Percentiles rank a stretch among this genome's conserved stretches.
Conservation (phyloP, 2,113 vertebrate species). For the Numenius arquata region DNA sequence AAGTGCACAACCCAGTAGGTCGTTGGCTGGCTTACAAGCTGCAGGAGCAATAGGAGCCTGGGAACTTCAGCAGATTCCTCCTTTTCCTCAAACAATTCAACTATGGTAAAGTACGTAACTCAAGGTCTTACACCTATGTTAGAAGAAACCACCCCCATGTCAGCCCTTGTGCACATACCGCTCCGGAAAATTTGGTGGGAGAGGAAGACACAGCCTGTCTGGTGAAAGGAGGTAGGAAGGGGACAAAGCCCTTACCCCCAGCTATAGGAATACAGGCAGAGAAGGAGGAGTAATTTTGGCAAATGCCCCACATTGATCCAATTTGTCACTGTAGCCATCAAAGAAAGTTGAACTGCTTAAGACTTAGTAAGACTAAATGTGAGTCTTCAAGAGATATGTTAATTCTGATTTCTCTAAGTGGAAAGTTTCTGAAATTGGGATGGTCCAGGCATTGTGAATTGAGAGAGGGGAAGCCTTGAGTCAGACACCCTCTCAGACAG, state of each 20-base stretch:
- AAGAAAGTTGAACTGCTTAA: not conserved
- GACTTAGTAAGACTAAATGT: not conserved
- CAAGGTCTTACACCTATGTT: not conserved
- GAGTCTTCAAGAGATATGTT: not conserved
- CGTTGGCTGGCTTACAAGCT: not conserved
- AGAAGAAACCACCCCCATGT: not conserved
- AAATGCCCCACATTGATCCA: not conserved
- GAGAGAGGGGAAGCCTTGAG: not conserved
- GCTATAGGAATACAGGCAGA: not conserved
- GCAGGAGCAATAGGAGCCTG: not conserved
- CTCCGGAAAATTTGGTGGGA: not conserved
- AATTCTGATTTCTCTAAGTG: not conserved
- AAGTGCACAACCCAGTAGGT: not conserved
- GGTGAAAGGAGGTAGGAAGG: not conserved
- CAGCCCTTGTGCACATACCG: not conserved
- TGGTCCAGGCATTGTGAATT: not conserved
- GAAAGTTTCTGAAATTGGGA: not conserved
- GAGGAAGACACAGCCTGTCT: not conserved
- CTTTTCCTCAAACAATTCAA: not conserved
- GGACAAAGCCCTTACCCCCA: not conserved
- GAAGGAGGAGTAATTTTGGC: not conserved
- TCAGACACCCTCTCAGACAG: not conserved
- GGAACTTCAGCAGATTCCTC: not conserved
- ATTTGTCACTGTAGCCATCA: not conserved
- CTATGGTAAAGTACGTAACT: not conserved